phyloP scores from a whole-genome alignment of 2,113 vertebrate species.

The Callithrix jacchus region DNA sequence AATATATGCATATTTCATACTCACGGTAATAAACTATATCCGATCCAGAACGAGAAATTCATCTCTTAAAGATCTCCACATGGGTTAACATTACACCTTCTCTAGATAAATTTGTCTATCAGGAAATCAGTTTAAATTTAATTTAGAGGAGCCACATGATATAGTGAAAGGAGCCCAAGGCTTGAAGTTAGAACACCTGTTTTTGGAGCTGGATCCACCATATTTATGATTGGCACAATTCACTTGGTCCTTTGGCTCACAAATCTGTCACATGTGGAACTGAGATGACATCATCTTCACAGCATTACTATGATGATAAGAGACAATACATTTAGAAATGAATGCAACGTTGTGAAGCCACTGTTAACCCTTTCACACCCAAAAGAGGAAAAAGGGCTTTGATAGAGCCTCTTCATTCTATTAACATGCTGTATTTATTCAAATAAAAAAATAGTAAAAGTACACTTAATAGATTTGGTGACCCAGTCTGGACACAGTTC shows the following conservation, averaged over 20 bases:
- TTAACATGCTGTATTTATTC: background rate
- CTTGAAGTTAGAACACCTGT: background rate
- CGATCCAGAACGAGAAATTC: background rate
- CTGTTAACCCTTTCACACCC: background rate
- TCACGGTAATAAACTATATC: background rate
- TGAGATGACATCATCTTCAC: background rate
- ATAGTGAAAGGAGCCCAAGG: background rate
- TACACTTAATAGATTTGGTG: background rate
- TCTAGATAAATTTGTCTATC: background rate
- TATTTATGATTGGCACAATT: background rate
- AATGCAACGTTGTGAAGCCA: background rate
- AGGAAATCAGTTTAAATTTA: background rate
- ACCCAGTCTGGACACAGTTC: background rate
- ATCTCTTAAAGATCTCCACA: background rate
- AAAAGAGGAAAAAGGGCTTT: background rate
- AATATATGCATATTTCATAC: background rate
- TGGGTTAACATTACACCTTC: background rate
- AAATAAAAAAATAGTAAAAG: background rate
- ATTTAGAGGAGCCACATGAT: background rate
- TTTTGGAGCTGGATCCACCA: background rate
- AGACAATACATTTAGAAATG: background rate
- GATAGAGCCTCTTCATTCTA: background rate
- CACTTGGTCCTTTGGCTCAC: fast-evolving
- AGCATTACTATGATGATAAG: background rate
- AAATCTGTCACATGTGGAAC: background rate